Conservation (phyloP, 2,797 vertebrate genomes). For the Sebastes iracundus region DNA sequence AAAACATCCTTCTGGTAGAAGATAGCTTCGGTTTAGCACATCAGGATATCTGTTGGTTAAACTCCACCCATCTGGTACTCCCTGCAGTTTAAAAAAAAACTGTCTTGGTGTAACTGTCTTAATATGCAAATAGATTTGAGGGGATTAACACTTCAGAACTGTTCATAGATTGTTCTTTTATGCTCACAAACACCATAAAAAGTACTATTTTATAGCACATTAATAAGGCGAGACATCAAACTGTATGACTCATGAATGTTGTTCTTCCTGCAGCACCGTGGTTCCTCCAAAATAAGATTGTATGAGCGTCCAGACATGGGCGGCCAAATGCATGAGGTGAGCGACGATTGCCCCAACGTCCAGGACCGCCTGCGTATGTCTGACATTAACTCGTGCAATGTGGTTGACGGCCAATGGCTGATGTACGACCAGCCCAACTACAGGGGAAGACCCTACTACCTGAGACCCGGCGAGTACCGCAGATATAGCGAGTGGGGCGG, state of each 20-base stretch:
- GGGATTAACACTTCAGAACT: not conserved
- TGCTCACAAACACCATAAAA: not conserved
- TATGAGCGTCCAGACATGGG: slow-evolving; percentile 70
- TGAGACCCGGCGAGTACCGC: slow-evolving; percentile 73
- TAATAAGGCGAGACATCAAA: not conserved
- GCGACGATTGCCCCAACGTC: slow-evolving; percentile 69
- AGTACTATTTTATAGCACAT: not conserved
- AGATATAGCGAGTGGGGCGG: slow-evolving; percentile 70
- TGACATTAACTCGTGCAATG: slow-evolving; percentile 72
- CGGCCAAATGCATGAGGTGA: slow-evolving; percentile 71
- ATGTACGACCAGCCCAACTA: slow-evolving; percentile 77
- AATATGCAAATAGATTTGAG: too few relatives aligned
- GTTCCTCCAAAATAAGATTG: slow-evolving; percentile 69
- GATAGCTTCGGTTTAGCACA: not conserved
- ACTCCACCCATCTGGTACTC: not conserved
- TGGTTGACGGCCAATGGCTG: slow-evolving; percentile 74
- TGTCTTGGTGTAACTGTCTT: not conserved
- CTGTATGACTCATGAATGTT: not conserved
- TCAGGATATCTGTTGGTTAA: not conserved
- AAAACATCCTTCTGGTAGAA: not conserved
- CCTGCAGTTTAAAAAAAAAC: fast-evolving
- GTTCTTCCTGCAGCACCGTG: slow-evolving; percentile 56
- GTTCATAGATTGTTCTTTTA: not conserved
- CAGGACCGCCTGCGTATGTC: slow-evolving; percentile 69
- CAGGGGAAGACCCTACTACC: slow-evolving; percentile 67